Percentiles rank a stretch among this genome's conserved stretches.
These are phyloP conservation scores for Galerucella nymphaeae DNA, from an alignment of 2,888 invertebrate species.

Conservation along the genomic window DNA sequence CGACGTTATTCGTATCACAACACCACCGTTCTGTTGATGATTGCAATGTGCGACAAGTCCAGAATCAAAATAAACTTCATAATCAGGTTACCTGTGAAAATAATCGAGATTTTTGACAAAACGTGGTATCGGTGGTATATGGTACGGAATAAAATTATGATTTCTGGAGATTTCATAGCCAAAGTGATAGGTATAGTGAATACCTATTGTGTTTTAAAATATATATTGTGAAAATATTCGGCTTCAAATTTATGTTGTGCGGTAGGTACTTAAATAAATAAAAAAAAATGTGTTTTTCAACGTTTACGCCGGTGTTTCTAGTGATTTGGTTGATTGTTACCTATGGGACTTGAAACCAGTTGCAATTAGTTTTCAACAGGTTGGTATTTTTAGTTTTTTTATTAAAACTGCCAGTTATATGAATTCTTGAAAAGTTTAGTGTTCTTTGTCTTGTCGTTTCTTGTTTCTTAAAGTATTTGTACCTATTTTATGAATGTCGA, in stretches of 20 bases:
- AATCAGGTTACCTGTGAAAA: slow-evolving; percentile 4
- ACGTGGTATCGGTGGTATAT: background rate
- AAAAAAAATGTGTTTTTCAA: background rate
- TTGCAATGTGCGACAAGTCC: slow-evolving; percentile 33
- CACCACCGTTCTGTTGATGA: slow-evolving; percentile 37
- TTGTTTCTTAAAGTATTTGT: background rate
- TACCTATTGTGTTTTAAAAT: background rate
- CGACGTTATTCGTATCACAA: slow-evolving; percentile 53
- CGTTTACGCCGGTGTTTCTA: slow-evolving; percentile 1
- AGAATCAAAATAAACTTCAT: slow-evolving; percentile 32
- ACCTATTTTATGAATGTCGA: background rate
- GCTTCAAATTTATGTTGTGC: slow-evolving; percentile 1
- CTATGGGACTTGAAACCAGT: slow-evolving; percentile 2
- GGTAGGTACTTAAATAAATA: background rate
- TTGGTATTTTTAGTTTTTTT: slow-evolving; percentile 5
- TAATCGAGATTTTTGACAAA: slow-evolving; percentile 1
- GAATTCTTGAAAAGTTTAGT: background rate
- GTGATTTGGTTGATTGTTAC: background rate
- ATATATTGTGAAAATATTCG: background rate
- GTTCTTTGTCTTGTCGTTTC: background rate
- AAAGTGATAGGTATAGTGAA: slow-evolving; percentile 11
- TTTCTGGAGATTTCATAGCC: background rate
- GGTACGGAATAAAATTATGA: background rate
- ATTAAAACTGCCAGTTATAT: background rate
- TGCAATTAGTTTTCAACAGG: slow-evolving; percentile 18